These are phyloP conservation scores for Cryptomyrus ogoouensis DNA, from an alignment of 2,113 vertebrate species.

Conservation along the genomic window DNA sequence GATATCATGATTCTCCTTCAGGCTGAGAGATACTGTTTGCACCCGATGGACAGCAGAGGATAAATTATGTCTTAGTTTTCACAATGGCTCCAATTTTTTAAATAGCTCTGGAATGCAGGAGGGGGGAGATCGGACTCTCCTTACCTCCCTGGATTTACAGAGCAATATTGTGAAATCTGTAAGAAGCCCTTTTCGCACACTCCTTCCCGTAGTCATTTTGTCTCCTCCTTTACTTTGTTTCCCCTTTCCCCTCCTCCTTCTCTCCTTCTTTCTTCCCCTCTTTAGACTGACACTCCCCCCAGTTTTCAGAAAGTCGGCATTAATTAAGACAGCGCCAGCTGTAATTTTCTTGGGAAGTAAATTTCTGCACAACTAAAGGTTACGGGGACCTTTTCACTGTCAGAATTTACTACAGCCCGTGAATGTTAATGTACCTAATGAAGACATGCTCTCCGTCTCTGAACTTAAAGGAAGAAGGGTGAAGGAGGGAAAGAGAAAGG, in stretches of 20 bases:
- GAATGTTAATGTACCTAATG: constrained; percentile 97
- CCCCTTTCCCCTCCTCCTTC: constrained; percentile 65
- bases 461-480: constrained; percentile 76
- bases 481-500: constrained; percentile 32
- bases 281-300: constrained; percentile 88
- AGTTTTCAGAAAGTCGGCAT: constrained; percentile 97
- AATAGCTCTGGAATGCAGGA: constrained; percentile 52
- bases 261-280: constrained; percentile 49
- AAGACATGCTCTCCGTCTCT: constrained; percentile 86
- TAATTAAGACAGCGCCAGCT: constrained; percentile 89
- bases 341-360: constrained; percentile 88
- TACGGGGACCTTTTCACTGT: constrained; percentile 95
- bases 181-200: constrained; percentile 5
- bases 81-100: constrained; percentile 41
- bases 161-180: constrained; percentile 70
- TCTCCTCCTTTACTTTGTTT: constrained; percentile 53
- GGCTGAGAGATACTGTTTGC: constrained; percentile 40
- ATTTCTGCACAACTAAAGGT: constrained; percentile 90
- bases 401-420: constrained; percentile 84
- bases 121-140: constrained; percentile 52
- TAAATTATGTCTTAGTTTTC: constrained; percentile 66
- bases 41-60: constrained; percentile 42
- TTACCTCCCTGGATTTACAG: constrained; percentile 44
- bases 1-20: constrained; percentile 35
- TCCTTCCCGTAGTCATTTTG: constrained; percentile 35